A percentile compares a stretch with the other conserved stretches of the same genome.
These are phyloP conservation scores for Bombus confusus DNA, from an alignment of 1,140 invertebrate genomes.

Conservation along the genomic window DNA sequence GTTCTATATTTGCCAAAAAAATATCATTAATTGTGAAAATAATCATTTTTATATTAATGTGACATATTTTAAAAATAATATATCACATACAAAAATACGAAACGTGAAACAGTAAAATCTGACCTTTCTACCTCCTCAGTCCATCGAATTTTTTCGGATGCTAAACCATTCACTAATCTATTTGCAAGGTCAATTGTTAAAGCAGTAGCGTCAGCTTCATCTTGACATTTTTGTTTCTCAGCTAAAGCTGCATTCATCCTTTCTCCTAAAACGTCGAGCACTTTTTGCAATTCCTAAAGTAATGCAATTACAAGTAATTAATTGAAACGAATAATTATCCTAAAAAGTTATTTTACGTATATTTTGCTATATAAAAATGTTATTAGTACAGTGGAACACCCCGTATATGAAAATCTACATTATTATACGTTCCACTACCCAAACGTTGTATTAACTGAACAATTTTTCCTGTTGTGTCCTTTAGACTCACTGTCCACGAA, in stretches of 20 bases:
- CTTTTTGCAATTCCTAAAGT: conserved; percentile 88
- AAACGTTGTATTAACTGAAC: no score
- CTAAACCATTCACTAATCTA: conserved; percentile 94
- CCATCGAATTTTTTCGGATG: conserved; percentile 95
- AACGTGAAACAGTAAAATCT: conserved; percentile 38
- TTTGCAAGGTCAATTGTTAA: conserved; percentile 95
- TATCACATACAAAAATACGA: not conserved
- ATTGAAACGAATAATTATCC: not conserved
- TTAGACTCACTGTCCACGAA: no score
- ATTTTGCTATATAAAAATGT: no score
- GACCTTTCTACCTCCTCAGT: conserved; percentile 87
- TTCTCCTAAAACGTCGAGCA: conserved; percentile 88
- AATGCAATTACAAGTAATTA: not conserved
- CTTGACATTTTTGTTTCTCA: conserved; percentile 94
- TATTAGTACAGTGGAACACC: no score
- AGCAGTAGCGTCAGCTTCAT: conserved; percentile 92
- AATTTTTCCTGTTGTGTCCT: no score
- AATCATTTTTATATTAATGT: not conserved
- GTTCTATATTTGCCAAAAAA: not conserved
- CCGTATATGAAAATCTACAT: no score
- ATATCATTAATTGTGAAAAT: not conserved
- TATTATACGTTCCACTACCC: no score
- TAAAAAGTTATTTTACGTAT: not conserved
- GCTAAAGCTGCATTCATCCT: conserved; percentile 93
- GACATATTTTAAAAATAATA: not conserved